These are phyloP conservation scores for Phaenicophaeus curvirostris DNA, from an alignment of 2,797 vertebrate species.

Conservation along the genomic window DNA sequence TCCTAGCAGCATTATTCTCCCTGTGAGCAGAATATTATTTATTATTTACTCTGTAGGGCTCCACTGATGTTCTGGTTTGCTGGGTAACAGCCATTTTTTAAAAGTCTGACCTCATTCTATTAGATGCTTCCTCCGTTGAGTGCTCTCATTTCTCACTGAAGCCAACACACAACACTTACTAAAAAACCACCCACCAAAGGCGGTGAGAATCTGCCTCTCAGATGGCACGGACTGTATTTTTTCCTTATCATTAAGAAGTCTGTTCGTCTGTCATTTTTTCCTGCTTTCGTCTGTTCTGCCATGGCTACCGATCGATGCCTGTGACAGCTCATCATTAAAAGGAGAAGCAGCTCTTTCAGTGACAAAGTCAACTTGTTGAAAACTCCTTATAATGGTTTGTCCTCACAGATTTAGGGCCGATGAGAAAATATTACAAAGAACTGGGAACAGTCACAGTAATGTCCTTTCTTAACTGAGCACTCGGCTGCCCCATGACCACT, in stretches of 20 bases:
- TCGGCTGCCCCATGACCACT: background rate
- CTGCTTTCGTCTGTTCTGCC: slow-evolving; percentile 21
- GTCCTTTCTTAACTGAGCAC: background rate
- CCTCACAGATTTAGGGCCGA: background rate
- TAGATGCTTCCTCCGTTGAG: background rate
- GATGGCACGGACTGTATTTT: background rate
- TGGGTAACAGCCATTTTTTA: background rate
- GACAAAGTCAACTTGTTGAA: background rate
- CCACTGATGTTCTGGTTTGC: background rate
- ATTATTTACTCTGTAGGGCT: background rate
- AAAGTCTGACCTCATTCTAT: slow-evolving; percentile 46
- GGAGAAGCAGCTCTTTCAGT: background rate
- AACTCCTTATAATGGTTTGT: background rate
- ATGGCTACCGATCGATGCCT: background rate
- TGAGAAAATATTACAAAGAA: background rate
- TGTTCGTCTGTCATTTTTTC: background rate
- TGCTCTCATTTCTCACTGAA: background rate
- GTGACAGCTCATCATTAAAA: slow-evolving; percentile 24
- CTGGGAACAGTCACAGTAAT: background rate
- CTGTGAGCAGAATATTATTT: background rate
- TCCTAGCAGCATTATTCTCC: background rate
- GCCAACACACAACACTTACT: background rate
- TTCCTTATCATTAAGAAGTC: background rate
- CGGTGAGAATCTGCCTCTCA: background rate
- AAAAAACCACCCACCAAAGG: background rate